Base-by-base conservation (phyloP, 1,140 invertebrate genomes). In the Papilio polyxenes region DNA sequence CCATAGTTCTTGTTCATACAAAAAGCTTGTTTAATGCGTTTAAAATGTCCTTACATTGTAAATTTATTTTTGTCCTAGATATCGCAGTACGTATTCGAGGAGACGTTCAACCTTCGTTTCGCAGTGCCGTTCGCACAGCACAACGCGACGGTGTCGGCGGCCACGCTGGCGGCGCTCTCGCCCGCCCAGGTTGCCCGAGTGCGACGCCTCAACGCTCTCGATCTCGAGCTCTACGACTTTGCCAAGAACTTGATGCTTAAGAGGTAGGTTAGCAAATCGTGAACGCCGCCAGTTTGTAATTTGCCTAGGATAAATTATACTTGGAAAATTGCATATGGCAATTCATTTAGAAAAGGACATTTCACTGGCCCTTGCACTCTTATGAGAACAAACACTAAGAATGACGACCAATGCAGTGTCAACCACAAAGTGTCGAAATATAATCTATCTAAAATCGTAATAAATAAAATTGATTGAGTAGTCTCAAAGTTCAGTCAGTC, bases 81-180 rank as follows among this genome's bases (percentile, higher is more conserved):
- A 83, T 98, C 98, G 48, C 99, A 99, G 93, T 98, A 98, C 90
- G 96, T 99, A 59, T 99, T 99, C 94, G 99, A 99, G 92, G 97
- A 98, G 94, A 99, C 98, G n/a, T 99, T 99, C 93, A 97, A 98
- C 91, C 95, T 99, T 88, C 96, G 97, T 87, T 99, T 99, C 94
- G 96, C 97, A 69, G 96, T 98, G 85, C 97, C 97, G 40, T 98
- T 99, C 92, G 97, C 97, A 85, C 98, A 98, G 91, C 97, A 98
- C 91, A 98, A 99, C 94, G 96, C 97, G 82, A 98, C 98, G 0
- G 95, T 98, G 77, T 98, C 98, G 23, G 97, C 96, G 88, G 95
- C 96, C 75, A 98, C 97, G 75, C 95, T 98, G 88, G 96, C 96
- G 20, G 97, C 96, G 72, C 94, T 99, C 74, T 96, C 96, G 56